Evolutionary conservation across 2,888 invertebrate genomes (phyloP), one percentile per base, ranked within the genome.

Genomic region (Oegoconia quadripuncta): DNA sequence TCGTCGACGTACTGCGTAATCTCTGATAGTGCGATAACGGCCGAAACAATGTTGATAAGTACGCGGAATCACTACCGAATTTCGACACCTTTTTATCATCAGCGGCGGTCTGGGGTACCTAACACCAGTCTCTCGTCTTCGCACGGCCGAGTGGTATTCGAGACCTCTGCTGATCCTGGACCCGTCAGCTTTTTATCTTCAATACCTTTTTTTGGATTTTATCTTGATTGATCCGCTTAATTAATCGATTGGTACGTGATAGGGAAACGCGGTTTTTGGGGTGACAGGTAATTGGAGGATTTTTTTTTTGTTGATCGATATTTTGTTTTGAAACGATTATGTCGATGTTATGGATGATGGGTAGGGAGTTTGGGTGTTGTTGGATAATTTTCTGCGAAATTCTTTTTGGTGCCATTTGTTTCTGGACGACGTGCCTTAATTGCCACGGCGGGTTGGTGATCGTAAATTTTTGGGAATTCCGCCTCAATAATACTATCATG

Each of bases 81-180:
- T 86, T 87, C 71, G 84, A 64, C 71, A 48, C 33, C 41, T 42
- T 44, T 49, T 52, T 67, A 76, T 69, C 76, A 84, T 87, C 86
- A 84, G 84, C 81, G 79, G 81, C 83, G 82, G 87, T 86, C 86
- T 83, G 80, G 88, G 83, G 86, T 86, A 80, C 84, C 86, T 65
- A 55, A 2, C 3, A 13, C 2, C 64, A 65, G 77, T 68, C 74
- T 60, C 56, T 41, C 57, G 48, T 59, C 66, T 57, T 64, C 62
- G 55, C 64, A 55, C 65, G 77, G 80, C 72, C 74, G 75, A 65
- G 54, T 72, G 88, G 88, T 88, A 88, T 88, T 88, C 88, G 88
- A 88, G 88, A 88, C 88, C 84, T 84, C 87, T 88, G 87, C 88
- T 88, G 88, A 88, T 87, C 86, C 82, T 82, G 78, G 66, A 59